Percentiles rank a stretch among this genome's conserved stretches.
phyloP scores from a whole-genome alignment of 2,888 invertebrate genomes.

The Pachliopta kotzebuea region DNA sequence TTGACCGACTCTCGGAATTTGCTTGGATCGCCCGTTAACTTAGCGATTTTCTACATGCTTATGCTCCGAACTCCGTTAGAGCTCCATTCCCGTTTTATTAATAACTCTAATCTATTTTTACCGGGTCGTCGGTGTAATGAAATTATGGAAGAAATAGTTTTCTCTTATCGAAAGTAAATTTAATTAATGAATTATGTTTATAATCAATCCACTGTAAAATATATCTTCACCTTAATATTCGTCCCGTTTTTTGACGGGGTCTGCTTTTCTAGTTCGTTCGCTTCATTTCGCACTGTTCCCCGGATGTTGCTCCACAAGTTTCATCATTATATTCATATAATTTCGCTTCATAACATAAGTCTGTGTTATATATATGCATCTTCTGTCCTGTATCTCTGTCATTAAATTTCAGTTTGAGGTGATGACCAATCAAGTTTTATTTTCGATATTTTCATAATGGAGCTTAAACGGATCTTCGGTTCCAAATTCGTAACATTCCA shows the following conservation, averaged over 20 bases:
- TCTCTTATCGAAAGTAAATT: no score
- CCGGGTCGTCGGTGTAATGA: background rate
- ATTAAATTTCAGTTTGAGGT: background rate
- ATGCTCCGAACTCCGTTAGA: conserved; percentile 1
- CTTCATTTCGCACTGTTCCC: no score
- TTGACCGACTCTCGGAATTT: background rate
- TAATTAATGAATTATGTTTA: no score
- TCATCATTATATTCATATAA: no score
- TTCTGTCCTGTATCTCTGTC: no score
- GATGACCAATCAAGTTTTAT: background rate
- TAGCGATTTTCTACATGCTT: background rate
- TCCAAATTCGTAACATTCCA: conserved; percentile 24
- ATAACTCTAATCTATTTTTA: background rate
- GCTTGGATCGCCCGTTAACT: background rate
- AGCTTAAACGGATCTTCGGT: conserved; percentile 14
- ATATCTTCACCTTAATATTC: no score
- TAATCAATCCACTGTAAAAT: no score
- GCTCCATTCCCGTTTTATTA: background rate
- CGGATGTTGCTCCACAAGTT: no score
- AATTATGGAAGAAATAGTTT: background rate
- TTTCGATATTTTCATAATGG: background rate
- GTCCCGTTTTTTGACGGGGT: no score
- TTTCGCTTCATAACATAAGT: no score
- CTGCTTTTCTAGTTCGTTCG: no score
- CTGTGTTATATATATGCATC: no score